Evolutionary conservation across 2,888 invertebrate genomes (phyloP).

Genomic region (Entomobrya proxima): DNA sequence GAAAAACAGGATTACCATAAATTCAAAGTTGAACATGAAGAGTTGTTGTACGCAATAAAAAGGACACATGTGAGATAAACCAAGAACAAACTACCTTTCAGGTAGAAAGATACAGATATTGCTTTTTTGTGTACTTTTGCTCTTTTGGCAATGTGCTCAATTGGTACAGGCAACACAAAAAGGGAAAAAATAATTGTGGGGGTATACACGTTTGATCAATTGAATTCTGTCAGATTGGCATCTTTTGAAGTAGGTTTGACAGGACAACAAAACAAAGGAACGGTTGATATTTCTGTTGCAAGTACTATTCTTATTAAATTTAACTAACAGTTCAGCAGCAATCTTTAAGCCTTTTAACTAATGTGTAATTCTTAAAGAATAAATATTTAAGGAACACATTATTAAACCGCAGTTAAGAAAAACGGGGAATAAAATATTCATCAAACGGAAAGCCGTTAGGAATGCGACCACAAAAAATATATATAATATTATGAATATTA

Average conservation of each 20-base stretch:
- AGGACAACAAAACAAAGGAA: neutral
- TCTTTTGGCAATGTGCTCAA: neutral
- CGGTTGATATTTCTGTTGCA: neutral
- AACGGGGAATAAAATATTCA: neutral
- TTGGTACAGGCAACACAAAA: neutral
- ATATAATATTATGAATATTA: conserved; percentile 27
- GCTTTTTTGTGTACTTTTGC: neutral
- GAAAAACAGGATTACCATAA: conserved; percentile 6
- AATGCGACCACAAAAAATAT: conserved; percentile 42
- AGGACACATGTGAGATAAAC: conserved; percentile 11
- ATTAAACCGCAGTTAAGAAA: neutral
- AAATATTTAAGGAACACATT: too few relatives aligned
- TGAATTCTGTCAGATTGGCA: conserved; percentile 47
- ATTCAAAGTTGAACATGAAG: conserved; percentile 10
- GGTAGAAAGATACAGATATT: neutral
- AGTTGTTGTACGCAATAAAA: conserved; percentile 17
- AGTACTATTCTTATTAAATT: neutral
- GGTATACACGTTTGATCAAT: conserved; percentile 38
- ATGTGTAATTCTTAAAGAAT: too few relatives aligned
- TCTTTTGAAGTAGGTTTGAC: conserved; percentile 24
- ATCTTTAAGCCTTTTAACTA: too few relatives aligned
- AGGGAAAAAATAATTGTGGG: neutral
- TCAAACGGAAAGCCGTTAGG: conserved; percentile 41
- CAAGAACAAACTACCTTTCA: conserved; percentile 4
- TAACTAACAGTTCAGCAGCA: neutral